These are phyloP conservation scores for Orchestes rusci DNA, from an alignment of 2,888 invertebrate species.

Conservation along the genomic window DNA sequence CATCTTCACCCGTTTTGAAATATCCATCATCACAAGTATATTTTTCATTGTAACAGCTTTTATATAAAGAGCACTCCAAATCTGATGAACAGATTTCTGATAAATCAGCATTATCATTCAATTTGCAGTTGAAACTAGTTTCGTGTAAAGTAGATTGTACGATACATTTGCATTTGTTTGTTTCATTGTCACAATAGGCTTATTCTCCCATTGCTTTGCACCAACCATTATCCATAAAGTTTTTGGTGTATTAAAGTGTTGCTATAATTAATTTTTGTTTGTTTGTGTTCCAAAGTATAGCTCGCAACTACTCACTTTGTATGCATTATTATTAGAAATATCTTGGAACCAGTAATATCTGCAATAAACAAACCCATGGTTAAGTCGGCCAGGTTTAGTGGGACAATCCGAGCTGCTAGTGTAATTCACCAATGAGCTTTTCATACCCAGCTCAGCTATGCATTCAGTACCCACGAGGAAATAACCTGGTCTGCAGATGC, in stretches of 20 bases:
- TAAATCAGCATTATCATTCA: slow-evolving; percentile 8
- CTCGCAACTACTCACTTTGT: no score
- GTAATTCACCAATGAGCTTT: slow-evolving; percentile 14
- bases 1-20: slow-evolving; percentile 15
- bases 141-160: slow-evolving; percentile 25
- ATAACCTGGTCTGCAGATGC: slow-evolving; percentile 28
- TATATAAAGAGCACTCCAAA: slow-evolving; percentile 26
- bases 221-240: slow-evolving; percentile 32
- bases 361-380: slow-evolving; percentile 29
- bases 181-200: slow-evolving; percentile 27
- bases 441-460: slow-evolving; percentile 30
- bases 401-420: slow-evolving; percentile 24
- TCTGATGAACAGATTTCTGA: slow-evolving; percentile 23
- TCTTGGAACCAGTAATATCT: slow-evolving; percentile 31
- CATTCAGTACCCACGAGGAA: slow-evolving; percentile 25
- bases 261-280: slow-evolving; percentile 24
- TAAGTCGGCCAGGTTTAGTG: slow-evolving; percentile 28
- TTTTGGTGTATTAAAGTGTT: slow-evolving; percentile 27
- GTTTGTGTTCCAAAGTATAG: no score
- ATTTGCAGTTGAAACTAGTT: slow-evolving; percentile 25
- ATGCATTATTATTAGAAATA: slow-evolving; percentile 33
- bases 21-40: slow-evolving; percentile 29
- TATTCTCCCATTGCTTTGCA: slow-evolving; percentile 31
- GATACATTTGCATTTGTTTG: slow-evolving; percentile 28
- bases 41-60: slow-evolving; percentile 26